Conservation (phyloP, 1,140 invertebrate species). For the Gryon sp. region DNA sequence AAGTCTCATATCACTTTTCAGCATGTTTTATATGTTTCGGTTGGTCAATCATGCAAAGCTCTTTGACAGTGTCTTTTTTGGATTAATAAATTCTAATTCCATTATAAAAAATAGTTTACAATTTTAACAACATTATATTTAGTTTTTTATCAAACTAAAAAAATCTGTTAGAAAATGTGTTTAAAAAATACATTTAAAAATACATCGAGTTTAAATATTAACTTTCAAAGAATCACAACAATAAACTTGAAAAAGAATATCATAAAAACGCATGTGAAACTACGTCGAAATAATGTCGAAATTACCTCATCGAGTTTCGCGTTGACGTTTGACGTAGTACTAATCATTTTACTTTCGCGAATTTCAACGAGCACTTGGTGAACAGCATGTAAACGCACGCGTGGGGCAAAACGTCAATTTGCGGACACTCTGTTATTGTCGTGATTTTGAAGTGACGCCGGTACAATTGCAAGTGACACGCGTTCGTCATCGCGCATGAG, state of each 20-base stretch:
- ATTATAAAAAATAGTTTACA: background rate
- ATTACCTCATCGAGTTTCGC: slow-evolving; percentile 4
- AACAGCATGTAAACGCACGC: too few species aligned
- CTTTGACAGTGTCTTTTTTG: slow-evolving; percentile 31
- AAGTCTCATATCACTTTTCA: slow-evolving; percentile 28
- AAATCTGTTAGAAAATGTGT: too few species aligned
- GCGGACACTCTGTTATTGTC: background rate
- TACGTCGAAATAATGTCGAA: too few species aligned
- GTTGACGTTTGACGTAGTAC: background rate
- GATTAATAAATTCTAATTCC: slow-evolving; percentile 5
- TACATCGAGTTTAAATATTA: too few species aligned
- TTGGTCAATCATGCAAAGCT: slow-evolving; percentile 27
- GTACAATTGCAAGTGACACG: slow-evolving; percentile 19
- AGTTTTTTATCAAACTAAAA: too few species aligned
- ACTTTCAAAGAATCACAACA: too few species aligned
- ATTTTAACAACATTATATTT: too few species aligned
- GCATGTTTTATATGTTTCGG: slow-evolving; percentile 32
- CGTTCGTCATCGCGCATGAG: slow-evolving; percentile 29
- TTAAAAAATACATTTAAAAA: too few species aligned
- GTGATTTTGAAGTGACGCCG: slow-evolving; percentile 10
- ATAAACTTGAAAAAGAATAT: too few species aligned
- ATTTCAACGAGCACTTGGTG: background rate
- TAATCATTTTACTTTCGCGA: slow-evolving; percentile 12
- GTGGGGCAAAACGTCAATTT: slow-evolving; percentile 19
- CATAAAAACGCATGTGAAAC: too few species aligned